Evolutionary conservation across 2,888 invertebrate species (phyloP).

Genomic region (Eugnorisma glareosa): DNA sequence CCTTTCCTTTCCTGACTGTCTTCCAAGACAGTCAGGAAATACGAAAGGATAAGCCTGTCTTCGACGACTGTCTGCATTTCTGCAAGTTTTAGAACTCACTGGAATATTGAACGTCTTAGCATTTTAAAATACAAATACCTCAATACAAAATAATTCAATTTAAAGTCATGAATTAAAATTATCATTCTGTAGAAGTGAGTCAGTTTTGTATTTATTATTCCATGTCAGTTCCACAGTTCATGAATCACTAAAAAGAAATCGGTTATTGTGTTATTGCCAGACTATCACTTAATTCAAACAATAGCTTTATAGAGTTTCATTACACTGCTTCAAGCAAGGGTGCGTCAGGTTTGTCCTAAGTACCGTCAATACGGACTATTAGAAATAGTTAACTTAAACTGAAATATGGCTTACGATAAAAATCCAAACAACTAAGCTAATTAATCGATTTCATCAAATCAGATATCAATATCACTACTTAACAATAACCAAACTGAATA

Average conservation of each 20-base stretch:
- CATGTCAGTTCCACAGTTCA: background rate
- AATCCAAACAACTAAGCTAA: background rate
- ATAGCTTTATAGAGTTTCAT: background rate
- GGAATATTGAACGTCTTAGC: background rate
- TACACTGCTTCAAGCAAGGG: background rate
- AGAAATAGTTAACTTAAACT: background rate
- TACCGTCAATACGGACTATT: background rate
- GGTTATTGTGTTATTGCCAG: slow-evolving; percentile 22
- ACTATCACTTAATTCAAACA: background rate
- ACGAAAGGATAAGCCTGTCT: slow-evolving; percentile 27
- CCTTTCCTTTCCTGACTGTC: too few relatives aligned
- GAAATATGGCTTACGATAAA: background rate
- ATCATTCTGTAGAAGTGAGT: background rate
- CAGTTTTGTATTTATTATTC: slow-evolving; percentile 21
- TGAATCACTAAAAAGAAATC: slow-evolving; percentile 33
- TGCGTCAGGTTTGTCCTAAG: background rate
- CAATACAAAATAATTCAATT: background rate
- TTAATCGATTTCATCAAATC: background rate
- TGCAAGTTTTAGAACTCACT: slow-evolving; percentile 34
- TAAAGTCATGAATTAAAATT: background rate
- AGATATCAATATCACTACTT: background rate
- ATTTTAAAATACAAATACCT: slow-evolving; percentile 14
- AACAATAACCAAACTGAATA: slow-evolving; percentile 18
- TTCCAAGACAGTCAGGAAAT: slow-evolving; percentile 41
- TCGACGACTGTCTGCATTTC: slow-evolving; percentile 27